Evolutionary conservation across 2,113 vertebrate species (phyloP), one percentile per base, ranked within the genome.

Genomic region (Lasiurus borealis): DNA sequence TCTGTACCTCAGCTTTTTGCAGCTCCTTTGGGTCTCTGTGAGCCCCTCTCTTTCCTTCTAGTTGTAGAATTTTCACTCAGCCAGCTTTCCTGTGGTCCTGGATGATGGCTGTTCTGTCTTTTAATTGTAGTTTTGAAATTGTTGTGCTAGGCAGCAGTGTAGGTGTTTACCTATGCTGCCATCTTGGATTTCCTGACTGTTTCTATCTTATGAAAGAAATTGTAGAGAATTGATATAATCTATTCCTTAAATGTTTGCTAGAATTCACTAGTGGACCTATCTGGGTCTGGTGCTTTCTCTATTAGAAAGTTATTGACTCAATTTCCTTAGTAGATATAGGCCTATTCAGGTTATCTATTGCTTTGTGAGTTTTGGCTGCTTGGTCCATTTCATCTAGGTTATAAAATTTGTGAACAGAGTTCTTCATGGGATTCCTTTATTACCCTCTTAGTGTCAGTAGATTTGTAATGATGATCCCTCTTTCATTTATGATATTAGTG

Each of bases 171-270:
- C 40, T 40, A 40, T 40, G 40, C 40, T 40, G 40, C 40, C 40
- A 40, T 40, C 40, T 40, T 40, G 40, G 40, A 40, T 40, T 40
- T 40, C 40, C 40, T 40, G 40, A 40, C 40, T 40, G 40, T 40
- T 92, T 77, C 59, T 77, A 29, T 46, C 34, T 34, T 91, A 19
- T 52, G 27, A 82, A 81, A 90, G 31, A 62, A n/a, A 34, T 77
- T 77, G 48, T 92, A 68, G 14, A 85, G 71, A 66, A 85, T n/a
- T 92, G 71, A 18, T 76, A 44, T n/a, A 57, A 85, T 76, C 77
- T 77, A 15, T 77, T 85, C 34, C 59, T 85, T 77, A 77, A 66
- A 46, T 69, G 10, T 68, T 85, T 85, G 59, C 27, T 44, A 77
- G 71, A 77, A 52, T 92, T 77, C 46, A 76, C 59, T 36, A 85